Percentiles rank a stretch among this genome's conserved stretches.
Conservation (phyloP, 2,888 invertebrate genomes). For the Venusia cambrica region DNA sequence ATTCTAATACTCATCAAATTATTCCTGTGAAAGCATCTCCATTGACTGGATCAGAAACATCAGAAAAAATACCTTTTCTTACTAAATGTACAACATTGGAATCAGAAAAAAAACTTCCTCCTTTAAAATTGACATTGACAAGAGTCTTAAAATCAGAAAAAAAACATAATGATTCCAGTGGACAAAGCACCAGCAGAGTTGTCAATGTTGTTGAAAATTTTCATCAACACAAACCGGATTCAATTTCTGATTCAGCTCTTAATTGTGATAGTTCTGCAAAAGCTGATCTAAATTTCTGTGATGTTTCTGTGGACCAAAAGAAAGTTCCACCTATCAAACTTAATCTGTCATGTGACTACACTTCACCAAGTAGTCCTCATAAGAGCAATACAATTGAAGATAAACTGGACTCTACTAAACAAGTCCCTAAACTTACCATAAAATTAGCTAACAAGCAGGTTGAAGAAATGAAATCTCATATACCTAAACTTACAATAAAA, state of each 20-base stretch:
- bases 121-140: slow-evolving; percentile 22
- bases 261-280: slow-evolving; percentile 21
- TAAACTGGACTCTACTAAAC: slow-evolving; percentile 50
- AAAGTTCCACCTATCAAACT: slow-evolving; percentile 55
- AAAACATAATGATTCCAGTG: slow-evolving; percentile 23
- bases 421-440: slow-evolving; percentile 76
- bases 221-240: slow-evolving; percentile 10
- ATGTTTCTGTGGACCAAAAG: slow-evolving; percentile 34
- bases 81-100: slow-evolving; percentile 6
- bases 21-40: slow-evolving; percentile 1
- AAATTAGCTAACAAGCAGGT: slow-evolving; percentile 61
- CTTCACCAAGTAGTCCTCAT: slow-evolving; percentile 32
- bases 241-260: slow-evolving; percentile 6
- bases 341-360: slow-evolving; percentile 33
- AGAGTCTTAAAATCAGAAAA: slow-evolving; percentile 21
- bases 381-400: slow-evolving; percentile 35
- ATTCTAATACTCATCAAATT: too few species aligned
- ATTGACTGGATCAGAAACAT: slow-evolving; percentile 6
- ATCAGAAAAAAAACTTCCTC: slow-evolving; percentile 22
- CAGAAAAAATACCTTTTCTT: slow-evolving; percentile 5
- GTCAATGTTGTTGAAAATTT: slow-evolving; percentile 6
- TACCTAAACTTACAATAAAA: slow-evolving; percentile 70
- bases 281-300: slow-evolving; percentile 12
- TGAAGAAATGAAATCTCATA: slow-evolving; percentile 61
- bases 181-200: slow-evolving; percentile 11